phyloP scores from a whole-genome alignment of 2,797 vertebrate species.

The Eulemur mongoz region DNA sequence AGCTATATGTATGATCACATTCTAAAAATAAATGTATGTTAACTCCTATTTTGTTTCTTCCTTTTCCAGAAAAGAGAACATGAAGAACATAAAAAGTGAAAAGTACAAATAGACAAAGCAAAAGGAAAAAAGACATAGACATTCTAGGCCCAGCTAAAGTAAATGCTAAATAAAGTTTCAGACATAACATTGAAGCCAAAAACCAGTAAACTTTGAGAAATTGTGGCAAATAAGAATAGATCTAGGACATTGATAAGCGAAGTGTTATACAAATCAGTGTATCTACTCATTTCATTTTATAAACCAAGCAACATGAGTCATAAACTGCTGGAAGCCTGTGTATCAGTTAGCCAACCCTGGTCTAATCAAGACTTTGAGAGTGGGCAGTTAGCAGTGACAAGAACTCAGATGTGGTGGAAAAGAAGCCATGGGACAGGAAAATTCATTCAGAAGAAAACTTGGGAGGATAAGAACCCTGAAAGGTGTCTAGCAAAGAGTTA shows the following conservation, averaged over 20 bases:
- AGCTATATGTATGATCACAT: not conserved
- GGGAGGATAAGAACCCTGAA: not conserved
- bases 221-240: not conserved
- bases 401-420: not conserved
- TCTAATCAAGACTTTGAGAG: not conserved
- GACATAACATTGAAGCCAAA: not conserved
- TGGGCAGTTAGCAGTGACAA: not conserved
- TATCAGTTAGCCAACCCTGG: not conserved
- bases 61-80: not conserved
- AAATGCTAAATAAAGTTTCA: not conserved
- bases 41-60: not conserved
- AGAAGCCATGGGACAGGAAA: not conserved
- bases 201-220: not conserved
- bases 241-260: not conserved
- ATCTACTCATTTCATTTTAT: not conserved
- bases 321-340: not conserved
- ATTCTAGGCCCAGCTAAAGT: not conserved
- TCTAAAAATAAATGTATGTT: slow-evolving; percentile 16
- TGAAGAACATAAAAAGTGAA: not conserved
- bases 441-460: not conserved
- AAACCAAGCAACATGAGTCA: not conserved
- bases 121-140: not conserved
- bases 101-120: not conserved
- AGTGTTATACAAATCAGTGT: not conserved
- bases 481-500: not conserved